These are phyloP conservation scores for Tribolium madens DNA, from an alignment of 1,140 invertebrate species.

Conservation along the genomic window DNA sequence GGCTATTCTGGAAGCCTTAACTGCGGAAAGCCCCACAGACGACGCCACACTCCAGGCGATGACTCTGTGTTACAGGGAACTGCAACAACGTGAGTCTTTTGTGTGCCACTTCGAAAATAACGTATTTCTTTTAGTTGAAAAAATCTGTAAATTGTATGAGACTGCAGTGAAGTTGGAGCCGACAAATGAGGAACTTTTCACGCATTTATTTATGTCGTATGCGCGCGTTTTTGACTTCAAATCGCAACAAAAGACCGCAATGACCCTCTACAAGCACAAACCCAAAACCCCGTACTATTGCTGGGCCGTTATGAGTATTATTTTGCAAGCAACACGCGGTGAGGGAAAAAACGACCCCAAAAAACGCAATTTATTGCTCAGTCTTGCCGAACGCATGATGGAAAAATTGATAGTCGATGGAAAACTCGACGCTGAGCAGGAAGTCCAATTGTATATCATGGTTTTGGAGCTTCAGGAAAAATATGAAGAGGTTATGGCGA, in stretches of 20 bases:
- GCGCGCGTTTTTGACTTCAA: constrained; percentile 91
- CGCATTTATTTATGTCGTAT: constrained; percentile 96
- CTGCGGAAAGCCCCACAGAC: constrained; percentile 85
- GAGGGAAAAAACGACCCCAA: constrained; percentile 66
- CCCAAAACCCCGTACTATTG: constrained; percentile 98
- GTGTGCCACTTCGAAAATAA: background rate
- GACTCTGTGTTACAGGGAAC: constrained; percentile 94
- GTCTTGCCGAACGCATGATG: constrained; percentile 88
- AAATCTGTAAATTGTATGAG: constrained; percentile 91
- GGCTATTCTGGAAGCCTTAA: constrained; percentile 81
- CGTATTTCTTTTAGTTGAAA: constrained; percentile 74
- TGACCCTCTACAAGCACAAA: constrained; percentile 89
- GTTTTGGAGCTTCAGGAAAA: constrained; percentile 89
- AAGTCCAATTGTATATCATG: constrained; percentile 91
- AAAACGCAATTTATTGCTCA: constrained; percentile 77
- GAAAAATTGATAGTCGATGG: constrained; percentile 90
- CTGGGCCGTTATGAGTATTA: constrained; percentile 96
- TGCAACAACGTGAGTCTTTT: constrained; percentile 83
- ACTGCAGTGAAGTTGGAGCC: constrained; percentile 87
- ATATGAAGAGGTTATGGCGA: constrained; percentile 82
- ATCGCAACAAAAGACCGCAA: constrained; percentile 90
- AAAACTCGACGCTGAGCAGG: constrained; percentile 93
- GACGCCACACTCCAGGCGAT: constrained; percentile 96
- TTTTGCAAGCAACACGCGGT: constrained; percentile 82
- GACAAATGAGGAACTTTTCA: constrained; percentile 90